Evolutionary conservation across 2,888 invertebrate species (phyloP), one percentile per base, ranked within the genome.

Genomic region (Tanytarsus gracilentus): DNA sequence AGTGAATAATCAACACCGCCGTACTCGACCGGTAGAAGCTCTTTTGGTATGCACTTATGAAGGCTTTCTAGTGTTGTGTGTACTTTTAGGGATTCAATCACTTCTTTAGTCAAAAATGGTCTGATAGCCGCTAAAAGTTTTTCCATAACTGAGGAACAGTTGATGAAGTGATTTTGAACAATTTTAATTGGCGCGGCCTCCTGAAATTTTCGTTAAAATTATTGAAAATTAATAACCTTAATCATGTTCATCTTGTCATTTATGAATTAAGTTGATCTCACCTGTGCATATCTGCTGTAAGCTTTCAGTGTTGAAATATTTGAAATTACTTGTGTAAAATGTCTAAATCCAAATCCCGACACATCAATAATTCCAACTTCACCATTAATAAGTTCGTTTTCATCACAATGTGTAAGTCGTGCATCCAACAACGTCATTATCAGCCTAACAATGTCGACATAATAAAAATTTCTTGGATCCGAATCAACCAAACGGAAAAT

Each of bases 151-250:
- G 30, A n/a, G 18, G 58, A 14, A 30, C 58, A 48, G 30, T 58
- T 58, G 18, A 58, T 48, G 8, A 58, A 58, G 27, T 58, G 58
- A 14, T 39, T 58, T 30, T 58, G 30, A 48, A 48, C n/a, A 5
- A 58, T 58, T 21, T 30, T 58, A 23, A 39, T 27, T 48, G 58
- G 58, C 16, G 27, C 58, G 8, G 58, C 58, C 30, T 58, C 58
- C 11, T n/a, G n/a, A n/a, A n/a, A n/a, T n/a, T n/a, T n/a, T n/a
- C n/a, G n/a, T n/a, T n/a, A n/a, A n/a, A n/a, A n/a, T n/a, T n/a
- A n/a, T n/a, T n/a, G n/a, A n/a, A n/a, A n/a, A n/a, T n/a, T n/a
- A n/a, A n/a, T n/a, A n/a, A n/a, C n/a, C n/a, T n/a, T n/a, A n/a
- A n/a, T n/a, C n/a, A n/a, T n/a, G n/a, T n/a, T n/a, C n/a, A n/a